Conservation (phyloP, 2,113 vertebrate genomes). For the Platanista minor region DNA sequence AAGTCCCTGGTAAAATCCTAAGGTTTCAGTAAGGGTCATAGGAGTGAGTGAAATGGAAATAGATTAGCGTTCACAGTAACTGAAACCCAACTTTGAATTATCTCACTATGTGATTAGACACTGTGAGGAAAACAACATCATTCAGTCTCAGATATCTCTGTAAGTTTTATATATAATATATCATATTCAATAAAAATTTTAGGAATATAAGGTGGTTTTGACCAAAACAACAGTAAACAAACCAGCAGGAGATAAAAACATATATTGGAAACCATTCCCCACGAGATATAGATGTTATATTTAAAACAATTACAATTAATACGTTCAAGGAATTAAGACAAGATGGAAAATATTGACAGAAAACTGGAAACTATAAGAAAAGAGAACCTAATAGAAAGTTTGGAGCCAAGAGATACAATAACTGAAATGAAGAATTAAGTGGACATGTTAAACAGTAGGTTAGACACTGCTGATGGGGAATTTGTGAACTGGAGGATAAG, state of each 20-base stretch:
- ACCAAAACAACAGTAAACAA: background rate
- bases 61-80: fast-evolving
- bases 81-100: background rate
- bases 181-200: background rate
- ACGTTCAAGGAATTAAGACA: background rate
- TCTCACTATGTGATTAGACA: background rate
- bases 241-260: background rate
- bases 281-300: background rate
- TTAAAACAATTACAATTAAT: background rate
- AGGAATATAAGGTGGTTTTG: background rate
- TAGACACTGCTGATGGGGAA: background rate
- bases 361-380: background rate
- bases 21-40: background rate
- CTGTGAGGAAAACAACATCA: background rate
- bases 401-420: background rate
- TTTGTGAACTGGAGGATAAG: background rate
- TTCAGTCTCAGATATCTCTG: background rate
- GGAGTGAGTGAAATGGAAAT: background rate
- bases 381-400: background rate
- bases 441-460: background rate
- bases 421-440: background rate
- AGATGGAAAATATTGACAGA: background rate
- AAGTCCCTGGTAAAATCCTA: background rate
- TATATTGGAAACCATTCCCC: background rate
- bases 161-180: background rate